Base-by-base conservation (phyloP, 2,797 vertebrate genomes). In the Halcyon badia region DNA sequence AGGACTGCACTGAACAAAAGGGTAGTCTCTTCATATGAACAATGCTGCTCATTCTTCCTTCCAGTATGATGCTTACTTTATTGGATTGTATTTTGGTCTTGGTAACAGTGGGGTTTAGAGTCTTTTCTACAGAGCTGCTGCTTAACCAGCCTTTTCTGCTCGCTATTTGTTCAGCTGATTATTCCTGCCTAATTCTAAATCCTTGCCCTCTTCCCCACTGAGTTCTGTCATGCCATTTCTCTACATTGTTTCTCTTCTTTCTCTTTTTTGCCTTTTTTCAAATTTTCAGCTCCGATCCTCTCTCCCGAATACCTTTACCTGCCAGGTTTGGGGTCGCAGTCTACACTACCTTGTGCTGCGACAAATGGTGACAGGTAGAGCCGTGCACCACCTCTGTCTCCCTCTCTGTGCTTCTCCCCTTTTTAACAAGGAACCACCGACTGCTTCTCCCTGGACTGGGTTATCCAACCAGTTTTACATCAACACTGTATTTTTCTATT, bases 11-110 rank as follows among this genome's bases (percentile, higher is more conserved):
- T 70, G 71, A 91, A 62, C 15, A 75, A 73, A 89, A 68, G 42
- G 10, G 22, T 35, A 5, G 30, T 49, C 78, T 39, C 25, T 68
- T 66, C 58, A n/a, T 10, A n/a, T 0, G 0, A 35, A 17, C 87
- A 48, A 48, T 20, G 22, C 30, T 77, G 48, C 44, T 82, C 4
- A 3, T 60, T 92, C 30, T 57, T 77, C 20, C 42, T 93, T 77
- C 71, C 60, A 81, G 19, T 5, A 17, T 12, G 39, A 64, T 14
- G 10, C 58, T 83, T 85, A 25, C 17, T 91, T 60, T 51, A 25
- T 56, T 39, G 15, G 1, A 48, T 87, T 75, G 61, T 9, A 37
- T 24, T 80, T 95, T 69, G 46, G 17, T 21, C 77, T 95, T 69
- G 46, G 17, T 66, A 46, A 24, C 8, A 57, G 24, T 26, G 21